Percentiles rank a stretch among this genome's conserved stretches.
Conservation (phyloP, 2,888 invertebrate species). For the Sarcophaga variegata region DNA sequence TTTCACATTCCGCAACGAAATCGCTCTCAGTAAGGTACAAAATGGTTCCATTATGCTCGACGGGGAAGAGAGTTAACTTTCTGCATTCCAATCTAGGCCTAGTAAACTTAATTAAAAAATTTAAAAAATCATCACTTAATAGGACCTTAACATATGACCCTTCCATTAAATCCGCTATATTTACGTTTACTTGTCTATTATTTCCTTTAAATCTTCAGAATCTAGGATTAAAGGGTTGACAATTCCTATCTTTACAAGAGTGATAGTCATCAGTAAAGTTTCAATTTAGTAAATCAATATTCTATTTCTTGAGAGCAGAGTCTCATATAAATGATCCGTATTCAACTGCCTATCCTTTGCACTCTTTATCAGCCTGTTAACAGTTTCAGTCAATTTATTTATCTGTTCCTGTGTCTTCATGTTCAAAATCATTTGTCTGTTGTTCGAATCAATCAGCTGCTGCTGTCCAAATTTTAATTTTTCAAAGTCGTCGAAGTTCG, state of each 20-base stretch:
- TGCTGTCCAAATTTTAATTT: no score
- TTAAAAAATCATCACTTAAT: conserved; percentile 57
- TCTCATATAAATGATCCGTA: conserved; percentile 50
- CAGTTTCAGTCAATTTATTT: no score
- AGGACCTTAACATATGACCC: conserved; percentile 59
- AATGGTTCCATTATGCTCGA: conserved; percentile 61
- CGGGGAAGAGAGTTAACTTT: conserved; percentile 56
- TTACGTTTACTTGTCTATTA: conserved; percentile 63
- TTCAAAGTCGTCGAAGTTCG: no score
- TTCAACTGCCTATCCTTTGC: conserved; percentile 32
- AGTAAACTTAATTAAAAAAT: conserved; percentile 62
- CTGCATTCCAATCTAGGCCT: conserved; percentile 65
- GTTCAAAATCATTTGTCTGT: no score
- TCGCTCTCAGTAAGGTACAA: conserved; percentile 55
- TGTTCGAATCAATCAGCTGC: no score
- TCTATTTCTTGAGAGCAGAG: conserved; percentile 60
- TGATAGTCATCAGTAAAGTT: conserved; percentile 50
- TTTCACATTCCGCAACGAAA: conserved; percentile 58
- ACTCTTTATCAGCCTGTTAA: neutral
- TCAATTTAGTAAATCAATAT: conserved; percentile 63
- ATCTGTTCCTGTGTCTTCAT: no score
- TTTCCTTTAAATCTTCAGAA: conserved; percentile 53
- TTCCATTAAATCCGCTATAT: conserved; percentile 64
- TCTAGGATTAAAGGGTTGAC: conserved; percentile 61
- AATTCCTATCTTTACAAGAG: conserved; percentile 59